phyloP scores from a whole-genome alignment of 2,888 invertebrate genomes.

The Fragum fragum region DNA sequence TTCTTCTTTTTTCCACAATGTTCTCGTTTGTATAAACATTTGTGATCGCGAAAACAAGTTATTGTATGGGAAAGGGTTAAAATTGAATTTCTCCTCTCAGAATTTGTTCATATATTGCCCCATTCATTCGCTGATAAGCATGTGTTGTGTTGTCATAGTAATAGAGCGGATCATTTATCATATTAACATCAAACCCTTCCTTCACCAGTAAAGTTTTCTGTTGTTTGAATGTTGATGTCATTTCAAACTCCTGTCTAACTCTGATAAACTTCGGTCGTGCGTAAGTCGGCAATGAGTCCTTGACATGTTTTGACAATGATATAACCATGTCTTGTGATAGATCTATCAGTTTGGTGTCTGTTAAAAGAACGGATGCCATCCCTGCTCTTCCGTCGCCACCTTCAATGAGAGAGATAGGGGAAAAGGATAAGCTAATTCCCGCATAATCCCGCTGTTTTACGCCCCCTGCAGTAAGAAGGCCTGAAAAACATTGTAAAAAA shows the following conservation, averaged over 20 bases:
- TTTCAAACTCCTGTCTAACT: constrained; percentile 47
- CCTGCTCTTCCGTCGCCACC: constrained; percentile 77
- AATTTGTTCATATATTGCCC: constrained; percentile 27
- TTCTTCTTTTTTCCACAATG: no score
- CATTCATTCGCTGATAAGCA: constrained; percentile 30
- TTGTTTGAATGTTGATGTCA: constrained; percentile 66
- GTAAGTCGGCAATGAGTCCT: constrained; percentile 74
- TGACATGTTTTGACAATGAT: constrained; percentile 62
- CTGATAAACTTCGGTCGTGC: constrained; percentile 71
- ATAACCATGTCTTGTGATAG: constrained; percentile 45
- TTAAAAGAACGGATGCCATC: constrained; percentile 77
- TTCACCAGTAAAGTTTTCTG: constrained; percentile 42
- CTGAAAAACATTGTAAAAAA: no score
- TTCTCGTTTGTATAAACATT: no score
- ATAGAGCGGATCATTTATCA: constrained; percentile 40
- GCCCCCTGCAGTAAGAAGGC: no score
- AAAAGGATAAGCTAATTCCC: no score
- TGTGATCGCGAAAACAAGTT: no score
- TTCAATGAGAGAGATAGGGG: no score
- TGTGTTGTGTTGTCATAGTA: constrained; percentile 37
- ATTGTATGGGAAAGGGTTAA: no score
- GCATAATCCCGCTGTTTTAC: no score
- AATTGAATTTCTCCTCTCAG: constrained; percentile 28
- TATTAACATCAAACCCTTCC: constrained; percentile 52
- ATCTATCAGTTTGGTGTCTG: constrained; percentile 30